Conservation (phyloP, 2,888 invertebrate species). For the Agrotis exclamationis region DNA sequence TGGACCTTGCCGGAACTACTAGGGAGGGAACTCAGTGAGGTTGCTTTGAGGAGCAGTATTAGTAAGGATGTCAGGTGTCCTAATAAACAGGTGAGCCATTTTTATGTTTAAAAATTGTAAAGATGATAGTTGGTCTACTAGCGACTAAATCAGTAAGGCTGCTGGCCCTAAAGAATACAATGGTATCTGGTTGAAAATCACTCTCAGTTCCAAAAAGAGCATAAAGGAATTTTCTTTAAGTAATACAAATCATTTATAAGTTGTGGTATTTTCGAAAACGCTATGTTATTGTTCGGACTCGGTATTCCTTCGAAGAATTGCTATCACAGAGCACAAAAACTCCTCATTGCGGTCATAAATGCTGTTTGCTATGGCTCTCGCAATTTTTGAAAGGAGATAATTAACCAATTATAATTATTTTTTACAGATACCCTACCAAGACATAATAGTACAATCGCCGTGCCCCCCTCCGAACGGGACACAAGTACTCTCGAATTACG, state of each 20-base stretch:
- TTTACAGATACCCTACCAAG: conserved; percentile 95
- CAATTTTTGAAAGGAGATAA: no score
- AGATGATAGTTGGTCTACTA: not conserved
- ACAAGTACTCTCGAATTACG: conserved; percentile 91
- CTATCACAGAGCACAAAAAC: not conserved
- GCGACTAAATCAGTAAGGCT: not conserved
- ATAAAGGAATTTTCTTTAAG: not conserved
- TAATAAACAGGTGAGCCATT: conserved; percentile 92
- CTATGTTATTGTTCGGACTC: not conserved
- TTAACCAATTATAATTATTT: conserved; percentile 30
- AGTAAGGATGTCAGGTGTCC: conserved; percentile 91
- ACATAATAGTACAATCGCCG: conserved; percentile 96
- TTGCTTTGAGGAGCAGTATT: conserved; percentile 91
- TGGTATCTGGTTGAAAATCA: not conserved
- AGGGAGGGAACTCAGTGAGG: conserved; percentile 92
- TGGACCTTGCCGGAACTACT: conserved; percentile 94
- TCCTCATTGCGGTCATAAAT: no score
- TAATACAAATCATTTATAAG: not conserved
- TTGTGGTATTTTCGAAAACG: not conserved
- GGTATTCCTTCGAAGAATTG: not conserved
- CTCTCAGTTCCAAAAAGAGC: not conserved
- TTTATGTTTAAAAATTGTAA: not conserved
- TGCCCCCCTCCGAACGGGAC: conserved; percentile 96
- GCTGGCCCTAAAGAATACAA: not conserved
- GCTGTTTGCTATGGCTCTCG: no score